Evolutionary conservation across 2,888 invertebrate species (phyloP).

Genomic region (Melitaea athalia): DNA sequence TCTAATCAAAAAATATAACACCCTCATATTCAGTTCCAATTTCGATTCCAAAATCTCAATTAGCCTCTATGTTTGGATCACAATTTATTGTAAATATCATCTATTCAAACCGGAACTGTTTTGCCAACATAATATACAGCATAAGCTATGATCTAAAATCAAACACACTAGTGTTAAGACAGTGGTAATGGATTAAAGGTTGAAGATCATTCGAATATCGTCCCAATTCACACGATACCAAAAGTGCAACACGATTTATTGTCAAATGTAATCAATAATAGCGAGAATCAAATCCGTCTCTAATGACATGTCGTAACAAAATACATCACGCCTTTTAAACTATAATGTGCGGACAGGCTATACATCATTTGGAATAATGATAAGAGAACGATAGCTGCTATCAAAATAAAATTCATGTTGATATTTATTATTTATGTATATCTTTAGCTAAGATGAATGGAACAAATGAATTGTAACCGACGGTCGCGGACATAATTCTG

Average conservation of each 20-base stretch:
- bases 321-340: slow-evolving; percentile 59
- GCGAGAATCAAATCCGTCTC: slow-evolving; percentile 59
- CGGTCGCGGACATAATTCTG: no score
- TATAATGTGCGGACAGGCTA: slow-evolving; percentile 56
- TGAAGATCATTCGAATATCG: slow-evolving; percentile 40
- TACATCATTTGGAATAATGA: slow-evolving; percentile 60
- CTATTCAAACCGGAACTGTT: neutral
- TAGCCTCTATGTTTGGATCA: no score
- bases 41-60: no score
- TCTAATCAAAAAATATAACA: no score
- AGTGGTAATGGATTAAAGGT: slow-evolving; percentile 34
- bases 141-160: neutral
- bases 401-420: slow-evolving; percentile 26
- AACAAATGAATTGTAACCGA: no score
- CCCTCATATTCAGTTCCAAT: no score
- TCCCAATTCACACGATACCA: slow-evolving; percentile 60
- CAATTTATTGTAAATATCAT: no score
- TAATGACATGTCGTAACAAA: slow-evolving; percentile 70
- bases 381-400: slow-evolving; percentile 20
- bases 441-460: neutral
- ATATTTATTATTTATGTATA: neutral
- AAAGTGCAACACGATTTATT: slow-evolving; percentile 59
- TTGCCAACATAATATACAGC: neutral
- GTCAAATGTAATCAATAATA: slow-evolving; percentile 70
- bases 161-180: neutral